Evolutionary conservation across 2,888 invertebrate genomes (phyloP), one percentile per base, ranked within the genome.

Genomic region (Microdon myrmicae): DNA sequence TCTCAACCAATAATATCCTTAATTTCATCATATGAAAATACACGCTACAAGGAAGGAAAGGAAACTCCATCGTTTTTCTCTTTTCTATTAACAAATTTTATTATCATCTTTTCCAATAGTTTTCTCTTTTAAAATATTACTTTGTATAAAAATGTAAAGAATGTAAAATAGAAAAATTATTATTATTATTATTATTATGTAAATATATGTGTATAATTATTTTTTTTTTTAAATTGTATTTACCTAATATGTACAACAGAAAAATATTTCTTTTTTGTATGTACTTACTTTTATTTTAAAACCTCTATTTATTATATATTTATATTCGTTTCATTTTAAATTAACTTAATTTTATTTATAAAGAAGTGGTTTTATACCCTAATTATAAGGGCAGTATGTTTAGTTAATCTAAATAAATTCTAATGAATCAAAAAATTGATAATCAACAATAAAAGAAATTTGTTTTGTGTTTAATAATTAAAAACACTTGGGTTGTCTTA

Each of bases 151-250:
- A 64, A 47, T 64, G 56, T 58, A 58, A 56, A 64, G 64, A 58
- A 64, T 64, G 64, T 64, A 64, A 64, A 64, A 64, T 64, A 64
- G 64, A 64, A 64, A 61, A 64, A 61, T 39, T 58, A 64, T 56
- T 47, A 35, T 64, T 43, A 58, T 64, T 56, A 61, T 39, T 58
- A 64, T 56, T 47, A 35, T 64, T 43, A 58, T 64, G 64, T 64
- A 58, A 64, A 64, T 64, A 64, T 64, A 49, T 53, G 23, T 35
- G 10, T 53, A 44, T 41, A 56, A 43, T 32, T 43, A 55, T 14
- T 60, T 29, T 20, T 29, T 49, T 23, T 48, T 43, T 19, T 8
- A 19, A 19, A 34, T 28, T 48, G 23, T 48, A 47, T 44, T 64
- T 53, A 58, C 58, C 64, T 64, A 64, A 47, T 64, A 64, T 64